Evolutionary conservation across 2,888 invertebrate species (phyloP).

Genomic region (Coelogynopora nodosa): DNA sequence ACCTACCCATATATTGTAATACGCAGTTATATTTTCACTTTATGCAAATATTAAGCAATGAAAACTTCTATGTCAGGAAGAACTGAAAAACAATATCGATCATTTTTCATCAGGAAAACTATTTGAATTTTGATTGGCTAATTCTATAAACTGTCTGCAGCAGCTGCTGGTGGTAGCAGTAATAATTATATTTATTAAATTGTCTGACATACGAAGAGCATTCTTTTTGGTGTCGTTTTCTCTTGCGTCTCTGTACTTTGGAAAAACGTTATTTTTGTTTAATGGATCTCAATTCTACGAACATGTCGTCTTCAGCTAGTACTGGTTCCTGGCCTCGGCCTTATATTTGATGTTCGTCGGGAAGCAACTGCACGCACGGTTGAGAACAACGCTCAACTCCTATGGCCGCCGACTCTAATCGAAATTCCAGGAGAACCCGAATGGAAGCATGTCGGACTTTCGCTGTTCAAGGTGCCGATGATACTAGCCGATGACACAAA

Average conservation of each 20-base stretch:
- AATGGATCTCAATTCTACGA: too few relatives aligned
- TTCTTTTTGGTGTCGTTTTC: background rate
- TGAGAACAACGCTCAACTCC: background rate
- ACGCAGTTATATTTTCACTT: too few relatives aligned
- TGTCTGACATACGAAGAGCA: background rate
- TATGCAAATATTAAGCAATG: too few relatives aligned
- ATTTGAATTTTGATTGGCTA: too few relatives aligned
- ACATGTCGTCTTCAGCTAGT: background rate
- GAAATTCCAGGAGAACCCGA: background rate
- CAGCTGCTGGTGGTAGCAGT: background rate
- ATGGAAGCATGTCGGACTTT: background rate
- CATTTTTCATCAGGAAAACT: too few relatives aligned
- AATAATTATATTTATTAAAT: background rate
- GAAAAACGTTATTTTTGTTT: too few relatives aligned
- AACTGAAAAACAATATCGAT: too few relatives aligned
- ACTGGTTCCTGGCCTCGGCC: background rate
- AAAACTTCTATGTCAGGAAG: too few relatives aligned
- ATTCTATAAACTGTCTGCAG: too few relatives aligned
- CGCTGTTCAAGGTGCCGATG: background rate
- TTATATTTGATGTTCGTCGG: background rate
- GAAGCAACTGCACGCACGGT: background rate
- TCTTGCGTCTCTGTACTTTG: too few relatives aligned
- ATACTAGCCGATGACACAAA: background rate
- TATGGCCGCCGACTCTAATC: background rate
- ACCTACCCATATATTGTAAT: too few relatives aligned